A percentile compares a stretch with the other conserved stretches of the same genome.
phyloP scores from a whole-genome alignment of 2,888 invertebrate genomes.

The Volucella bombylans region DNA sequence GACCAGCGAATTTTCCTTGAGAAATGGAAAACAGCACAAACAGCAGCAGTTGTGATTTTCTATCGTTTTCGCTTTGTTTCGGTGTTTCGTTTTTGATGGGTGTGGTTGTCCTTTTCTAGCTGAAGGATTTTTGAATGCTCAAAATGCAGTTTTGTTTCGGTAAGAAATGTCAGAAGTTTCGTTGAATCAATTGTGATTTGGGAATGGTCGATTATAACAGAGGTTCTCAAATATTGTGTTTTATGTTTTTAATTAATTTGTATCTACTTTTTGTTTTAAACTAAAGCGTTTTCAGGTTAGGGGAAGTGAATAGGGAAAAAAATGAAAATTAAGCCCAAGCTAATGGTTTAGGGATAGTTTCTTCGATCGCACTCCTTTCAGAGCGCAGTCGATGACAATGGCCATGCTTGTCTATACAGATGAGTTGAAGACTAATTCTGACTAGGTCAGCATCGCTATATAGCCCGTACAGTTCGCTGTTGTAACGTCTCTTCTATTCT shows the following conservation, averaged over 20 bases:
- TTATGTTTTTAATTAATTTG: background rate
- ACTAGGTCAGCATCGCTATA: too few species aligned
- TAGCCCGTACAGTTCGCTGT: too few species aligned
- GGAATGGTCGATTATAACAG: background rate
- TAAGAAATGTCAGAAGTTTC: conserved; percentile 47
- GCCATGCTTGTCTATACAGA: too few species aligned
- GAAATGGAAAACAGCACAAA: background rate
- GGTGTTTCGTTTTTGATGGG: conserved; percentile 1
- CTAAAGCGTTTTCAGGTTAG: too few species aligned
- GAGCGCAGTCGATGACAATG: too few species aligned
- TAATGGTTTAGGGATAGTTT: too few species aligned
- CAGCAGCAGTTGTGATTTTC: conserved; percentile 27
- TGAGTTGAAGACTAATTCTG: too few species aligned
- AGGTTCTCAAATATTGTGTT: conserved; percentile 24
- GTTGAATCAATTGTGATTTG: conserved; percentile 6
- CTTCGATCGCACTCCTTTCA: too few species aligned
- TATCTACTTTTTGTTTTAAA: background rate
- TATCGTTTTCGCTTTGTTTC: conserved; percentile 52
- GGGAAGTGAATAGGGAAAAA: too few species aligned
- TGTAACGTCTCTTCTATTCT: too few species aligned
- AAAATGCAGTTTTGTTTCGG: conserved; percentile 26
- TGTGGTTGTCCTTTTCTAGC: conserved; percentile 35
- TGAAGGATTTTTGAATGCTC: background rate
- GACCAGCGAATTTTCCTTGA: conserved; percentile 32
- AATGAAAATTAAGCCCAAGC: too few species aligned